A percentile compares a stretch with the other conserved stretches of the same genome.
These are phyloP conservation scores for Daboia siamensis DNA, from an alignment of 2,113 vertebrate species.

Conservation along the genomic window DNA sequence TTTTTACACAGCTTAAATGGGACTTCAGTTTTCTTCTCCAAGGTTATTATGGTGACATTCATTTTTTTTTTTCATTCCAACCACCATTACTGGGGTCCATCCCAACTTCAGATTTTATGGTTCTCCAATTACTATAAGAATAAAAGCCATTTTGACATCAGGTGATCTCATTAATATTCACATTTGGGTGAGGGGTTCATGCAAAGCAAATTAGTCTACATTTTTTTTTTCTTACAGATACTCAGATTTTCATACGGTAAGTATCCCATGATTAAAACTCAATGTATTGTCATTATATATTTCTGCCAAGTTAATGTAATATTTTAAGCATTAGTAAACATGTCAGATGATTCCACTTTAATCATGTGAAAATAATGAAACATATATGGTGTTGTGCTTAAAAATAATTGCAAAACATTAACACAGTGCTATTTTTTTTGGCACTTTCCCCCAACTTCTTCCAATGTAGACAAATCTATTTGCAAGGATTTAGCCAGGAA, in stretches of 20 bases:
- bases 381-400: neutral
- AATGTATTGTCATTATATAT: neutral
- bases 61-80: neutral
- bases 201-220: neutral
- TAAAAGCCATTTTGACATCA: neutral
- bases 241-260: neutral
- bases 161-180: neutral
- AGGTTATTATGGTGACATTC: neutral
- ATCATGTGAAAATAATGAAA: neutral
- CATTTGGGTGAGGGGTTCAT: neutral
- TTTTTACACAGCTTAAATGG: neutral
- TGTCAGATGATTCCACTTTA: neutral
- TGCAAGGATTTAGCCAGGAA: neutral
- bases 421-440: neutral
- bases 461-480: neutral
- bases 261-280: neutral
- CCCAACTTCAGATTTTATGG: neutral
- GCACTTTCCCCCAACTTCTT: neutral
- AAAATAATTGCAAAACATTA: neutral
- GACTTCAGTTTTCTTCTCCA: neutral
- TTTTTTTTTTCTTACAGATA: neutral
- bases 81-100: neutral
- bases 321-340: slow-evolving; percentile 4
- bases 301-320: neutral
- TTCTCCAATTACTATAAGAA: neutral